A percentile compares a stretch with the other conserved stretches of the same genome.
These are phyloP conservation scores for Chorisops tibialis DNA, from an alignment of 2,888 invertebrate species.

Conservation along the genomic window DNA sequence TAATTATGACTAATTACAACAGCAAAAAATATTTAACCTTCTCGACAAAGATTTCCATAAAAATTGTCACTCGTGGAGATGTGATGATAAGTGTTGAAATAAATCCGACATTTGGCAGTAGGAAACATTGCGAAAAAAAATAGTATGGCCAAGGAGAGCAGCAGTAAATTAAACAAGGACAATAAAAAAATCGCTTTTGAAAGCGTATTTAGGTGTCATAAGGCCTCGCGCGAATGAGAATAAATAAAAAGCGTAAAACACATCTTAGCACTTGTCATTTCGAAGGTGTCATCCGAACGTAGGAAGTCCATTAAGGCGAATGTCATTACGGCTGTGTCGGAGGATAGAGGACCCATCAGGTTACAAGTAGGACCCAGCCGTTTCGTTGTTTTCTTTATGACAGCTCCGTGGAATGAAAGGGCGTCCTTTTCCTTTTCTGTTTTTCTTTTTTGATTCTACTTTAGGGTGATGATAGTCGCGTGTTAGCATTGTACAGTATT, in stretches of 20 bases:
- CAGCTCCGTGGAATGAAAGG: slow-evolving; percentile 4
- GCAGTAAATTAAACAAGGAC: no score
- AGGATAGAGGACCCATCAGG: background rate
- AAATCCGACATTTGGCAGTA: no score
- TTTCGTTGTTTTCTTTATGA: slow-evolving; percentile 2
- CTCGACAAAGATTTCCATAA: no score
- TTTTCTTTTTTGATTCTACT: background rate
- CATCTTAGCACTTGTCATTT: slow-evolving; percentile 26
- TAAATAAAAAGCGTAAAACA: slow-evolving; percentile 16
- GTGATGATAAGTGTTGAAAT: no score
- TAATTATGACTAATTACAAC: no score
- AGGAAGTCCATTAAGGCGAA: slow-evolving; percentile 22
- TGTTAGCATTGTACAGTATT: slow-evolving; percentile 12
- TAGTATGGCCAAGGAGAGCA: no score
- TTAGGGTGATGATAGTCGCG: slow-evolving; percentile 6
- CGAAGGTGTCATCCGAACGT: slow-evolving; percentile 23
- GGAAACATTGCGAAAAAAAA: no score
- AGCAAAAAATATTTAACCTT: no score
- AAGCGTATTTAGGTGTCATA: no score
- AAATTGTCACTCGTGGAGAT: no score
- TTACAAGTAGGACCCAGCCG: background rate
- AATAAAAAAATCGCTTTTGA: no score
- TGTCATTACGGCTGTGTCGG: slow-evolving; percentile 5
- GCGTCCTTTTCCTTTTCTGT: background rate
- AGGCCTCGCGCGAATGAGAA: no score